A percentile compares a stretch with the other conserved stretches of the same genome.
These are phyloP conservation scores for Charadrius vociferus DNA, from an alignment of 2,113 vertebrate species.

Conservation along the genomic window DNA sequence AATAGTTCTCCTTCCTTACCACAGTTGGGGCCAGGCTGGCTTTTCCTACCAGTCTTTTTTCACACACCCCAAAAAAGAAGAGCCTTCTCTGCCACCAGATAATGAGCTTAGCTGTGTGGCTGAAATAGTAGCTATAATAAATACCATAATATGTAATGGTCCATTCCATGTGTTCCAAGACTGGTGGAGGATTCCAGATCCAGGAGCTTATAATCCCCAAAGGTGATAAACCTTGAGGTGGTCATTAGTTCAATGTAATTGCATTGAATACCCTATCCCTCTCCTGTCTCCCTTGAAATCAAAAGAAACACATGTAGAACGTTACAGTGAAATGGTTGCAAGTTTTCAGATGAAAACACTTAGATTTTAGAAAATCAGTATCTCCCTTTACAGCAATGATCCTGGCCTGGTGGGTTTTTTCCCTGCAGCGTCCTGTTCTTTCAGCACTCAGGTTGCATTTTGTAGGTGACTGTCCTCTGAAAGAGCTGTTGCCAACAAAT, in stretches of 20 bases:
- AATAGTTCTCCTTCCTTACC: not conserved
- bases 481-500: not conserved
- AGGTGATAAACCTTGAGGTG: not conserved
- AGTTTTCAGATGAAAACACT: not conserved
- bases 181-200: not conserved
- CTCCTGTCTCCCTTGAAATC: not conserved
- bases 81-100: not conserved
- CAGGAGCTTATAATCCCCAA: not conserved
- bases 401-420: not conserved
- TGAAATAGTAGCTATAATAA: not conserved
- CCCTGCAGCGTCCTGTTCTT: not conserved
- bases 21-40: not conserved
- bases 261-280: not conserved
- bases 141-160: fast-evolving
- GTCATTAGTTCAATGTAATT: not conserved
- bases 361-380: not conserved
- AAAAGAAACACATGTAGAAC: not conserved
- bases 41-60: not conserved
- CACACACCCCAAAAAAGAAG: not conserved
- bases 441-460: not conserved
- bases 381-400: not conserved
- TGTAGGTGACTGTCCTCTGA: not conserved
- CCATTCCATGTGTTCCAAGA: not conserved
- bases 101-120: not conserved
- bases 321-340: not conserved